These are phyloP conservation scores for Crocallis elinguaria DNA, from an alignment of 2,888 invertebrate genomes.

Conservation along the genomic window DNA sequence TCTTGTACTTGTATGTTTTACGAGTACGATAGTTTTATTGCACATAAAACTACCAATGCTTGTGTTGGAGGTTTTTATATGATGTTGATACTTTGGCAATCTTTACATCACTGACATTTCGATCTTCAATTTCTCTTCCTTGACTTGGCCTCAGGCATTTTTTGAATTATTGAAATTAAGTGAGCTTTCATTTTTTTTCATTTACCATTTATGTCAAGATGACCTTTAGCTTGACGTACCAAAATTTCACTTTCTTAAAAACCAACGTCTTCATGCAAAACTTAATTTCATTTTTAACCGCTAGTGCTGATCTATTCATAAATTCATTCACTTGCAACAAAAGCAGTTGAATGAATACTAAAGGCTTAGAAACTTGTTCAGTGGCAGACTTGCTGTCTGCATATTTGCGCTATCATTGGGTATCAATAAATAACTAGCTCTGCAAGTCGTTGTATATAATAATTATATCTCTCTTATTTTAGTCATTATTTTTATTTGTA, in stretches of 20 bases:
- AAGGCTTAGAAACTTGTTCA: slow-evolving; percentile 16
- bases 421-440: no score
- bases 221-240: slow-evolving; percentile 31
- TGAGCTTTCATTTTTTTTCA: slow-evolving; percentile 31
- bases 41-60: no score
- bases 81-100: background rate
- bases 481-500: no score
- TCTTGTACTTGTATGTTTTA: background rate
- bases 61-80: background rate
- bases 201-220: slow-evolving; percentile 29
- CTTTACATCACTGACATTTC: slow-evolving; percentile 16
- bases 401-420: no score
- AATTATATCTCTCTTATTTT: no score
- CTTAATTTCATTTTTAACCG: slow-evolving; percentile 25
- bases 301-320: slow-evolving; percentile 14
- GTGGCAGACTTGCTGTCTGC: background rate
- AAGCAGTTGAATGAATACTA: slow-evolving; percentile 11
- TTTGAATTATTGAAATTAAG: slow-evolving; percentile 33
- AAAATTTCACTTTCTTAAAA: slow-evolving; percentile 34
- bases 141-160: slow-evolving; percentile 15
- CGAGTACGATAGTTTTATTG: background rate
- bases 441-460: no score
- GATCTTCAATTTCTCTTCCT: slow-evolving; percentile 16
- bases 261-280: slow-evolving; percentile 27
- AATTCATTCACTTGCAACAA: slow-evolving; percentile 16